A percentile compares a stretch with the other conserved stretches of the same genome.
Evolutionary conservation across 2,888 invertebrate species (phyloP).

Genomic region (Trissoscelio sp.): DNA sequence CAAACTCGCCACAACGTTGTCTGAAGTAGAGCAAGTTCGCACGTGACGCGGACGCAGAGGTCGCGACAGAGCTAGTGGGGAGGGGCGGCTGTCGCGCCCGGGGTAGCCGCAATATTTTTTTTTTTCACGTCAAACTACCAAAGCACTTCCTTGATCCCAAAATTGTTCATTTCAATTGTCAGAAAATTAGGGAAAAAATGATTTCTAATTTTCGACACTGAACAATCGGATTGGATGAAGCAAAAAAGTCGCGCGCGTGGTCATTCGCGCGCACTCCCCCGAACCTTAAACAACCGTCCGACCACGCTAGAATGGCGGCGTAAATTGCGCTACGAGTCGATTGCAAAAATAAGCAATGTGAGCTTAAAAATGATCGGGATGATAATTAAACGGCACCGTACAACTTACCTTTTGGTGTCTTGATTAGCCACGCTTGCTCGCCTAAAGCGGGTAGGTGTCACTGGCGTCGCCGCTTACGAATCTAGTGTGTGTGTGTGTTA

Average conservation of each 20-base stretch:
- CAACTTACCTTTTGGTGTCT: conserved; percentile 91
- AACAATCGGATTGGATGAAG: too few species aligned
- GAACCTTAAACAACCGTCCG: too few species aligned
- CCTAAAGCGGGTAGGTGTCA: conserved; percentile 68
- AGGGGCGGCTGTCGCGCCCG: conserved; percentile 19
- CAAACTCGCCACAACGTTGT: not conserved
- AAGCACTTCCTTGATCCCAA: too few species aligned
- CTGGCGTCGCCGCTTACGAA: conserved; percentile 54
- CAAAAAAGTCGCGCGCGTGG: conserved; percentile 3
- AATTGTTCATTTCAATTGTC: too few species aligned
- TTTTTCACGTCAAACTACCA: not conserved
- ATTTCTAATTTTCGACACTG: too few species aligned
- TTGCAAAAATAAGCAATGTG: too few species aligned
- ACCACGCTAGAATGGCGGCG: too few species aligned
- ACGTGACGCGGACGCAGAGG: conserved; percentile 25
- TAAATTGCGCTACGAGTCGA: too few species aligned
- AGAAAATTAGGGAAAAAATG: too few species aligned
- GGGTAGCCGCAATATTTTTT: not conserved
- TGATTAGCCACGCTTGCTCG: conserved; percentile 92
- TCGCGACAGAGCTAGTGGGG: conserved; percentile 15
- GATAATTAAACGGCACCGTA: conserved; percentile 70
- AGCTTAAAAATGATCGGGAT: too few species aligned
- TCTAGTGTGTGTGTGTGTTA: conserved; percentile 20
- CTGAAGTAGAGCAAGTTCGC: not conserved
- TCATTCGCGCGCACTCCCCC: conserved; percentile 60